Base-by-base conservation (phyloP, 2,113 vertebrate genomes). In the Oreamnos americanus region DNA sequence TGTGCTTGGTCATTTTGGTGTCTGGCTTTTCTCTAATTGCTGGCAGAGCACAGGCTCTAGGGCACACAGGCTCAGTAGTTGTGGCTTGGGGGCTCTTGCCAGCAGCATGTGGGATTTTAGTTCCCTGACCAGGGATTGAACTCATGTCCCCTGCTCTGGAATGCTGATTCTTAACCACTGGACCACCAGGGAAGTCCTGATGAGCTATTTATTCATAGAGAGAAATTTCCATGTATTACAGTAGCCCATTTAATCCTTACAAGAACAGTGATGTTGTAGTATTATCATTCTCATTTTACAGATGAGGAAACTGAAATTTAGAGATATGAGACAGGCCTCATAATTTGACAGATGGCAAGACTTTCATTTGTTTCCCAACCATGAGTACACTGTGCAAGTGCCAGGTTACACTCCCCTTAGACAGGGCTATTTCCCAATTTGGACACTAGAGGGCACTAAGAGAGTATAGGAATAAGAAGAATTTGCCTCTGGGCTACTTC, bases 371-470 rank as follows among this genome's bases (percentile, higher is more conserved):
- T 10, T 25, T 21, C 51, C 7, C 53, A 12, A 16, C 13, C 16
- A 47, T 2, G 2, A 21, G 0, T 2, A 0, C 10, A 39, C 19
- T 36, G n/a, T 4, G 67, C 36, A 3, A 19, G 7, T 2, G 14
- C 23, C 17, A 0, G 10, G 15, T 14, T 28, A 13, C 0, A 6
- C 47, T n/a, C 25, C 45, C 2, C n/a, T 49, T 60, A 39, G 83
- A 55, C 28, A 30, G 14, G 28, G 78, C 57, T 85, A 33, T 86
- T 45, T 8, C 43, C 6, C 33, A 39, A 1, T 21, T 57, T 78
- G 45, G 92, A 78, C 97, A 85, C 96, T 53, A 98, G 97, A 88
- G 97, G 97, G 97, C 90, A 55, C 81, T 5, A 28, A 47, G 45
- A 60, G 39, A 92, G 90, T 90, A 93, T 53, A 88, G 49, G 25